Base-by-base conservation (phyloP, 2,113 vertebrate species). In the Eonycteris spelaea region DNA sequence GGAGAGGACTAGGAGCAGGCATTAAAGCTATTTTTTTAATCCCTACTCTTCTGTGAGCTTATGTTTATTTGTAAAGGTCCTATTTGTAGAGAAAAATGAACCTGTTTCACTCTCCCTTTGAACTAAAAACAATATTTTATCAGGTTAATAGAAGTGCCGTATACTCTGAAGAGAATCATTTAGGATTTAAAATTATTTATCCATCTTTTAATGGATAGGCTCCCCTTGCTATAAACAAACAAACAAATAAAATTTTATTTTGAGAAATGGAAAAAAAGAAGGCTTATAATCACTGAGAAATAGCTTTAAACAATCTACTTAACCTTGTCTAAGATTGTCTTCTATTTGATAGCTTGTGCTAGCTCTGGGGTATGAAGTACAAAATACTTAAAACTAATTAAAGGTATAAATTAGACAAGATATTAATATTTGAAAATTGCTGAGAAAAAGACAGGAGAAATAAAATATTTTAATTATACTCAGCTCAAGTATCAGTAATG, bases 381-480 rank as follows among this genome's bases (percentile, higher is more conserved):
- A 70, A 80, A 92, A 35, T 14, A 61, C 43, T 71, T 95, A 65
- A 75, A 63, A 88, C 16, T 67, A 84, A 73, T 45, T 55, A 30
- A 79, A 85, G 94, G 26, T 12, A 14, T 82, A 89, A 57, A 78
- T 28, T 38, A 86, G n/a, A 33, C 0, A 87, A 95, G 16, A 33
- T 7, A 80, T 48, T 75, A 51, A 61, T 68, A n/a, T 80, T 67
- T 87, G 28, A 57, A 33, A 86, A 61, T 45, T 45, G 6, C 5
- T 35, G 14, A 92, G 3, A 51, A 95, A 95, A 75, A 93, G 22
- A 57, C 9, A 40, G 21, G 13, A 94, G 3, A 6, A 67, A 61
- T 75, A 89, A 92, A 63, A 78, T 65, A 80, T 86, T 71, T 80
- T 90, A 86, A 74, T 91, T 79, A 82, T 22, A 53, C 45, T 73